phyloP scores from a whole-genome alignment of 2,113 vertebrate species.

The Hydropotes inermis region DNA sequence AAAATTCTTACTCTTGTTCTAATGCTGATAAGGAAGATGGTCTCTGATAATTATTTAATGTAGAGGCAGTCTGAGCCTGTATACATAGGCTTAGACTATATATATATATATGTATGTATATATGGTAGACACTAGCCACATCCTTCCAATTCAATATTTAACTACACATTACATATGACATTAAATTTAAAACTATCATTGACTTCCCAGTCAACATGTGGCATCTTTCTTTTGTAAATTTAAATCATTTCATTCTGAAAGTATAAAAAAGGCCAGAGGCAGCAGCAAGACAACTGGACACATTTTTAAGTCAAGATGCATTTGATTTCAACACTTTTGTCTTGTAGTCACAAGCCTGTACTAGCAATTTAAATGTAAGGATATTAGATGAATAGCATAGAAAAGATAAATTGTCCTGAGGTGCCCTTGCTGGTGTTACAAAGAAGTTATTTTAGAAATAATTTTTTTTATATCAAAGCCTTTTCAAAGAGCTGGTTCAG shows the following conservation, averaged over 20 bases:
- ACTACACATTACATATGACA: background rate
- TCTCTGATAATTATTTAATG: background rate
- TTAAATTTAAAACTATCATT: conserved; percentile 40
- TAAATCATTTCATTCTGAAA: conserved; percentile 28
- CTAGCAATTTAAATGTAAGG: conserved; percentile 20
- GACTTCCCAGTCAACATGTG: background rate
- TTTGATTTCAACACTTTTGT: conserved; percentile 50
- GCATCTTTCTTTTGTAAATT: conserved; percentile 32
- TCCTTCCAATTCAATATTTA: conserved; percentile 17
- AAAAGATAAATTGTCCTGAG: conserved; percentile 31
- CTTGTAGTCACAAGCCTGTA: conserved; percentile 25
- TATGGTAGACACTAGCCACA: background rate
- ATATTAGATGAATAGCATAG: background rate
- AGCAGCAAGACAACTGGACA: background rate
- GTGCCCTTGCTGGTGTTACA: conserved; percentile 26
- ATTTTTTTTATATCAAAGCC: conserved; percentile 21
- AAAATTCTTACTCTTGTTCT: background rate
- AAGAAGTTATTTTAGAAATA: conserved; percentile 41
- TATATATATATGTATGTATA: background rate
- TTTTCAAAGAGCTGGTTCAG: conserved; percentile 35
- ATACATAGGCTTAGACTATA: background rate
- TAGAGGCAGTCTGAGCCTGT: background rate
- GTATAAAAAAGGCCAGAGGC: background rate
- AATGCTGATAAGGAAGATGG: background rate
- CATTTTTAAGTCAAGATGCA: conserved; percentile 42